Conservation (phyloP, 2,113 vertebrate species). For the Myrmecophaga tridactyla region DNA sequence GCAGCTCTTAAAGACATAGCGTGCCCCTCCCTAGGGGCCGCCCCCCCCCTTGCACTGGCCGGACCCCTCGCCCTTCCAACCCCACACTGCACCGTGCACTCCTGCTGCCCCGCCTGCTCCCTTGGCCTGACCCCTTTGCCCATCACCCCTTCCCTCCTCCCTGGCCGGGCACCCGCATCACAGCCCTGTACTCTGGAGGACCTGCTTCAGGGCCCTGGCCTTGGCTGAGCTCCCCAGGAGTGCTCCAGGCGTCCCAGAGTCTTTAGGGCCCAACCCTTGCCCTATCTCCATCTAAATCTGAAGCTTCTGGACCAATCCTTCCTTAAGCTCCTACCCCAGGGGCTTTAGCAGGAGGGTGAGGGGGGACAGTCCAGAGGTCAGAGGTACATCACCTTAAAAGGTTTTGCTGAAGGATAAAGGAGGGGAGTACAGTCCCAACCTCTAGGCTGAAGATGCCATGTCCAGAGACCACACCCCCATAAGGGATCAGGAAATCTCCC, state of each 20-base stretch:
- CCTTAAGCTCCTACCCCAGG: background rate
- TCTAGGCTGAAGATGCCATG: background rate
- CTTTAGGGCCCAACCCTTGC: background rate
- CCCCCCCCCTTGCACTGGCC: conserved; percentile 57
- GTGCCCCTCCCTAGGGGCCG: conserved; percentile 83
- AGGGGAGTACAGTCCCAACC: background rate
- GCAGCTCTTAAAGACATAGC: conserved; percentile 99
- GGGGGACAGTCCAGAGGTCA: conserved; percentile 50
- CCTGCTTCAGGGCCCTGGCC: conserved; percentile 34
- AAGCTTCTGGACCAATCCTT: background rate
- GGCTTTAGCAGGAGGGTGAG: background rate
- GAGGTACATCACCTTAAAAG: conserved; percentile 53
- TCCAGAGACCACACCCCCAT: conserved; percentile 47
- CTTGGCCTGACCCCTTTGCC: conserved; percentile 53
- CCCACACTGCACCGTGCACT: conserved; percentile 41
- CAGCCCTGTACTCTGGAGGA: conserved; percentile 18
- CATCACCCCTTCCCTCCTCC: conserved; percentile 33
- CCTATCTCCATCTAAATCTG: background rate
- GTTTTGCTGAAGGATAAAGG: background rate
- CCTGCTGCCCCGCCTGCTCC: conserved; percentile 62
- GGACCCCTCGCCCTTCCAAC: conserved; percentile 70
- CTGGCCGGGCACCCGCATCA: conserved; percentile 65
- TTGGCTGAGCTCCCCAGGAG: conserved; percentile 40
- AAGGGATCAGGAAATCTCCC: background rate
- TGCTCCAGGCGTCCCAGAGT: background rate